Conservation (phyloP, 1,140 invertebrate genomes). For the Drosophila watanabei region DNA sequence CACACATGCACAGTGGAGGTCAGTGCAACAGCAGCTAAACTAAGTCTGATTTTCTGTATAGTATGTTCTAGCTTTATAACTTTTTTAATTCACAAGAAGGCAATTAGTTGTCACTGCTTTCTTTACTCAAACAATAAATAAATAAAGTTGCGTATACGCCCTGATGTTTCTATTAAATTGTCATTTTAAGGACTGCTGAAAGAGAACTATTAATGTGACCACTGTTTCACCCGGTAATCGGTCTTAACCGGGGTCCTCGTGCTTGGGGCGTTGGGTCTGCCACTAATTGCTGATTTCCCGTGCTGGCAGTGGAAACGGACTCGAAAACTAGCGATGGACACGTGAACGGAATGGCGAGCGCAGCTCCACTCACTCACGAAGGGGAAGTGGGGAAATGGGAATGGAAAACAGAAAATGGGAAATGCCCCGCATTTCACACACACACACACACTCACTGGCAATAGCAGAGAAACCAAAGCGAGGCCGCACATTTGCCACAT, state of each 20-base stretch:
- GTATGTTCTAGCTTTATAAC: not conserved
- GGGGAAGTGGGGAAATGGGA: not conserved
- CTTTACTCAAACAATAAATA: not conserved
- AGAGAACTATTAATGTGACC: not conserved
- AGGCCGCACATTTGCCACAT: slow-evolving; percentile 79
- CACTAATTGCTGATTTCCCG: slow-evolving; percentile 80
- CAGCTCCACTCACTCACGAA: slow-evolving; percentile 10
- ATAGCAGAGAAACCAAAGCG: slow-evolving; percentile 36
- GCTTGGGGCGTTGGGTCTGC: slow-evolving; percentile 64
- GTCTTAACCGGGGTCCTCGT: slow-evolving; percentile 11
- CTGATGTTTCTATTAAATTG: not conserved
- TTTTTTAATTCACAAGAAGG: not conserved
- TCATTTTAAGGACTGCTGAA: not conserved
- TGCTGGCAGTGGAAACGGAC: slow-evolving; percentile 44
- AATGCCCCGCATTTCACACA: slow-evolving; percentile 10
- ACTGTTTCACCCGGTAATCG: slow-evolving; percentile 5
- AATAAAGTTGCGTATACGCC: not conserved
- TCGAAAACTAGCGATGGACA: slow-evolving; percentile 52
- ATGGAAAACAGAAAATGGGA: slow-evolving; percentile 14
- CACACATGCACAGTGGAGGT: slow-evolving; percentile 11
- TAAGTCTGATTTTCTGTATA: not conserved
- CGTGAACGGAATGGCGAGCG: slow-evolving; percentile 32
- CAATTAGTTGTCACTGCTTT: not conserved
- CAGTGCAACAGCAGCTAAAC: not conserved
- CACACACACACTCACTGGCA: slow-evolving; percentile 3